Percentiles rank a stretch among this genome's conserved stretches.
These are phyloP conservation scores for Silvanus unidentatus DNA, from an alignment of 2,888 invertebrate species.

Conservation along the genomic window DNA sequence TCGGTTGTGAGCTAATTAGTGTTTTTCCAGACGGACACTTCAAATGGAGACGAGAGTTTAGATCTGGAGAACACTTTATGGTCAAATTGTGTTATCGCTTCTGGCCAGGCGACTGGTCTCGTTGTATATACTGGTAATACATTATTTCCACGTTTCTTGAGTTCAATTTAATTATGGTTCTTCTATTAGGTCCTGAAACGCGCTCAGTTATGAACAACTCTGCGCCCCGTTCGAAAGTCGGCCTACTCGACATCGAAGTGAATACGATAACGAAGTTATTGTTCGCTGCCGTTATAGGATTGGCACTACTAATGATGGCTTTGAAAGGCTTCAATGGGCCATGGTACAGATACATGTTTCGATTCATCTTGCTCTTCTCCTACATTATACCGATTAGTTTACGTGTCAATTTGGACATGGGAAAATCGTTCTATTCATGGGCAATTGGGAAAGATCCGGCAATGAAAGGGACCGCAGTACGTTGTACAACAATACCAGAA, in stretches of 20 bases:
- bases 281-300: conserved; percentile 82
- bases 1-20: too few species aligned
- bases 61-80: conserved; percentile 96
- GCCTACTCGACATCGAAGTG: conserved; percentile 90
- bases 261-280: conserved; percentile 95
- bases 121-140: conserved; percentile 96
- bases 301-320: conserved; percentile 91
- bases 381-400: conserved; percentile 97
- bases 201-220: conserved; percentile 99
- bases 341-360: conserved; percentile 94
- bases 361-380: conserved; percentile 94
- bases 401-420: conserved; percentile 97
- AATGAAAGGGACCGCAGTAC: conserved; percentile 90
- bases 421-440: conserved; percentile 96
- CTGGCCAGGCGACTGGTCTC: conserved; percentile 90
- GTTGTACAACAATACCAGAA: conserved; percentile 97
- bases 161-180: not conserved
- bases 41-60: conserved; percentile 69
- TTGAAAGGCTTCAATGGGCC: conserved; percentile 95
- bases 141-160: not conserved
- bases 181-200: conserved; percentile 75
- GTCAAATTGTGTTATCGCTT: conserved; percentile 98
- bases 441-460: conserved; percentile 89
- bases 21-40: too few species aligned
- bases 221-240: conserved; percentile 91